Evolutionary conservation across 2,797 vertebrate genomes (phyloP).

Genomic region (Cyclopterus lumpus): DNA sequence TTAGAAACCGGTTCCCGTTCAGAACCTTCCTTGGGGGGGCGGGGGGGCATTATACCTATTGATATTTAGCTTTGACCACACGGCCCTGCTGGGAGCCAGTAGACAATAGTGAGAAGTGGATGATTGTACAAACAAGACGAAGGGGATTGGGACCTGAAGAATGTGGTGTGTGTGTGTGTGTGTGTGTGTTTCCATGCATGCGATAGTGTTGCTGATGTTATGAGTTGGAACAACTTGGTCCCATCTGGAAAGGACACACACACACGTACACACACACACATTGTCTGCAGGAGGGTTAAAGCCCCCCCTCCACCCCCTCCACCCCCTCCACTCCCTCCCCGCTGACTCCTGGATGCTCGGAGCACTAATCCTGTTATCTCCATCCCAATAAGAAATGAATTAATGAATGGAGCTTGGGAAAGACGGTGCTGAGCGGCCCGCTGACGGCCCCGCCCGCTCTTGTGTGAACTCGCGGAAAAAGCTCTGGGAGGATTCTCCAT

Average conservation of each 20-base stretch:
- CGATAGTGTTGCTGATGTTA: slow-evolving; percentile 50
- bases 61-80: slow-evolving; percentile 34
- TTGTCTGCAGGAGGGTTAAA: slow-evolving; percentile 71
- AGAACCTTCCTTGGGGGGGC: no score
- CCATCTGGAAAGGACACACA: slow-evolving; percentile 70
- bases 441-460: slow-evolving; percentile 16
- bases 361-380: slow-evolving; percentile 82
- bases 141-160: slow-evolving; percentile 46
- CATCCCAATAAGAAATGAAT: slow-evolving; percentile 81
- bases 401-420: slow-evolving; percentile 68
- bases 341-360: slow-evolving; percentile 72
- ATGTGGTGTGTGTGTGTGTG: not conserved
- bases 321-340: slow-evolving; percentile 53
- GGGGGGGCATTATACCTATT: not conserved
- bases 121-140: slow-evolving; percentile 60
- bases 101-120: slow-evolving; percentile 44
- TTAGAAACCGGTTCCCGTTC: no score
- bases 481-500: slow-evolving; percentile 18
- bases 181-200: not conserved
- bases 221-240: slow-evolving; percentile 60
- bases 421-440: slow-evolving; percentile 43
- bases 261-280: slow-evolving; percentile 39
- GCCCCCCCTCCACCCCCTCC: slow-evolving; percentile 51
- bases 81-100: slow-evolving; percentile 27
- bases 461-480: slow-evolving; percentile 17